A percentile compares a stretch with the other conserved stretches of the same genome.
Evolutionary conservation across 2,113 vertebrate genomes (phyloP).

Genomic region (Taxidea taxus): DNA sequence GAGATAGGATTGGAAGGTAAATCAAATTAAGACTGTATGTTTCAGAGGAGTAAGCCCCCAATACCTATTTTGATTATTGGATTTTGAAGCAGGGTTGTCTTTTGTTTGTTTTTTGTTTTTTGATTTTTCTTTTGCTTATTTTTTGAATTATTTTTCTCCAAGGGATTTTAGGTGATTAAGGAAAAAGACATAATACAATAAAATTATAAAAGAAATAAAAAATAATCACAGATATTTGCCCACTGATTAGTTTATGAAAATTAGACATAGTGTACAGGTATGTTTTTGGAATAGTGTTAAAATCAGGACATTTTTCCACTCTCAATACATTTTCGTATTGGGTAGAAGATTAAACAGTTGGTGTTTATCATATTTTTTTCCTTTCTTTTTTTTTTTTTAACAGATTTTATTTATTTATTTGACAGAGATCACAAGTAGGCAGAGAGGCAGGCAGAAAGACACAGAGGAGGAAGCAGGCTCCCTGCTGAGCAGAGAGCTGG

Average conservation of each 20-base stretch:
- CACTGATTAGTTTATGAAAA: not conserved
- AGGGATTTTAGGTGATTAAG: not conserved
- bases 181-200: not conserved
- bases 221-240: not conserved
- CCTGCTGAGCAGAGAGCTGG: no score
- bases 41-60: not conserved
- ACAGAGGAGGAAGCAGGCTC: no score
- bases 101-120: not conserved
- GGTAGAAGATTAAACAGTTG: not conserved
- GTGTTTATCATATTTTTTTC: not conserved
- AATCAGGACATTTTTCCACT: not conserved
- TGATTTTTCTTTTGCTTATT: no score
- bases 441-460: no score
- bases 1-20: not conserved
- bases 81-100: not conserved
- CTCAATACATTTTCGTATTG: not conserved
- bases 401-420: no score
- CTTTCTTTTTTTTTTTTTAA: no score
- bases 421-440: no score
- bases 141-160: not conserved
- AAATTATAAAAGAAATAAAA: slow-evolving; percentile 7
- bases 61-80: not conserved
- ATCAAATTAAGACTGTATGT: not conserved
- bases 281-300: slow-evolving; percentile 30
- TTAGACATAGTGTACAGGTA: not conserved